Base-by-base conservation (phyloP, 1,140 invertebrate genomes). In the Hylaeus volcanicus region DNA sequence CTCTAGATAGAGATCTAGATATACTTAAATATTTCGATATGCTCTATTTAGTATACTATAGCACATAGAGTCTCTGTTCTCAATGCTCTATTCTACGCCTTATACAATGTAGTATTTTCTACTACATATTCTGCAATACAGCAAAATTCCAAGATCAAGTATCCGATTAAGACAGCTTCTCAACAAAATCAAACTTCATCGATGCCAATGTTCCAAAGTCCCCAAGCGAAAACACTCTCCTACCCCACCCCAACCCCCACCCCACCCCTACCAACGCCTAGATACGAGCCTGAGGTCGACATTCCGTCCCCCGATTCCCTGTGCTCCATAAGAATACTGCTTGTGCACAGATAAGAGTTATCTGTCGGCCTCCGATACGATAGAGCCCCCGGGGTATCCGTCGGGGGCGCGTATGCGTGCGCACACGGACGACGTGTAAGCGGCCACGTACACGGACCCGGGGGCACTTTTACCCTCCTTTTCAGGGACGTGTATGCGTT, bases 311-410 rank as follows among this genome's bases (percentile, higher is more conserved):
- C 76, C 73, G 72, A 64, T 70, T 68, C 65, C 37, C 60, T 53
- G 48, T 55, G 79, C 79, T 84, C 82, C 72, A 80, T 91, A 91
- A 92, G 89, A 93, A 91, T 91, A 89, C 90, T 92, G 91, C 88
- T 26, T 89, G 85, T 64, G 75, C 72, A 56, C 73, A 91, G 92
- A 93, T 93, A 93, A 93, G 91, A 89, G 89, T 92, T 93, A 92
- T 93, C 92, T 89, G 83, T 78, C 76, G 85, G 79, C 81, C 73
- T 89, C 86, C 89, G 90, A 92, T 93, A 90, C 87, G 91, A 92
- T 92, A 92, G 84, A 92, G 84, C 88, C 85, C 87, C 76, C 74
- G 84, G 26, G 81, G 73, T 82, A 79, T 76, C 74, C 26, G 26
- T 43, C 43, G 65, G 26, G 26, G 26, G 43, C 45, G 71, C 55